A percentile compares a stretch with the other conserved stretches of the same genome.
These are phyloP conservation scores for Gnatocerus cornutus DNA, from an alignment of 2,888 invertebrate genomes.

Conservation along the genomic window DNA sequence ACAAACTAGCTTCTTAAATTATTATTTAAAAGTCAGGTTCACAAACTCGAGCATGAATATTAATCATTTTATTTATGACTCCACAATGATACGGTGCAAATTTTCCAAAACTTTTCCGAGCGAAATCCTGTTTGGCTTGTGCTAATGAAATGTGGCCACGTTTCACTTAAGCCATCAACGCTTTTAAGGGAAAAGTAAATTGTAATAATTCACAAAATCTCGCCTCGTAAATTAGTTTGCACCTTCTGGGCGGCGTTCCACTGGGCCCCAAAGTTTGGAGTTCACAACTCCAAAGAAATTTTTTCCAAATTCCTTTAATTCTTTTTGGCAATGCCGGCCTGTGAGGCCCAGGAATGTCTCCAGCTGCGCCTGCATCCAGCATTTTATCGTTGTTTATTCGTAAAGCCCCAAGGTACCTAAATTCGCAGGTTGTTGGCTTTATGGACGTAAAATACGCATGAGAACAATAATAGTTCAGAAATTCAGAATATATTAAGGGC, in stretches of 20 bases:
- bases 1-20: constrained; percentile 12
- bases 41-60: not conserved
- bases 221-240: not conserved
- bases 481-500: constrained; percentile 58
- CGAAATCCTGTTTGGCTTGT: not conserved
- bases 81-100: too few relatives aligned
- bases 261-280: constrained; percentile 5
- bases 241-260: constrained; percentile 1
- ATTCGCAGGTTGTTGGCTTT: constrained; percentile 56
- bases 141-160: constrained; percentile 10
- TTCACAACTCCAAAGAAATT: too few relatives aligned
- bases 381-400: constrained; percentile 32
- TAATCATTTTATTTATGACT: not conserved
- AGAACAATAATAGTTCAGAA: constrained; percentile 57
- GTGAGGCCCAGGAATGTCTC: not conserved
- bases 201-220: constrained; percentile 2
- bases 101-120: too few relatives aligned
- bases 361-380: constrained; percentile 4
- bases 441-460: constrained; percentile 53
- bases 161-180: constrained; percentile 13
- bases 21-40: constrained; percentile 1
- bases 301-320: too few relatives aligned
- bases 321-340: too few relatives aligned
- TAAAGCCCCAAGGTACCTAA: constrained; percentile 44
- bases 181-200: constrained; percentile 16